Conservation (phyloP, 2,113 vertebrate species). For the Phyllostomus hastatus region DNA sequence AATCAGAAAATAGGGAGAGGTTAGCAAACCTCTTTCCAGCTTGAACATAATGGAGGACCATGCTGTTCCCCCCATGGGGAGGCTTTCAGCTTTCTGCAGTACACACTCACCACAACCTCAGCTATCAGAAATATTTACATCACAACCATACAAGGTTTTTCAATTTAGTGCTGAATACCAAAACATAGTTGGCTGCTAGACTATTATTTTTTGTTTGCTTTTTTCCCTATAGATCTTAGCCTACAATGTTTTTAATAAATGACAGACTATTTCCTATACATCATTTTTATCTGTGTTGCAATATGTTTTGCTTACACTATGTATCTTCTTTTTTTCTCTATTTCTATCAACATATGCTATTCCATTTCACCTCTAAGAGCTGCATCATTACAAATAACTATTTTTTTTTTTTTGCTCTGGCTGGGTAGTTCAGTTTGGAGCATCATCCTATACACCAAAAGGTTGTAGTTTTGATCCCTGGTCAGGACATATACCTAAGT, state of each 20-base stretch:
- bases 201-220: neutral
- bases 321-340: neutral
- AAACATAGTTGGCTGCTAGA: neutral
- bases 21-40: neutral
- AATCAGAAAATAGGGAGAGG: neutral
- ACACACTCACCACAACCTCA: neutral
- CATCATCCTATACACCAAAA: no score
- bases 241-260: neutral
- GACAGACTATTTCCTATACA: neutral
- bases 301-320: slow-evolving; percentile 7
- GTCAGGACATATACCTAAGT: no score
- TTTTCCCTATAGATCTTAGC: neutral
- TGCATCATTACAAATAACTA: neutral
- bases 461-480: no score
- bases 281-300: neutral
- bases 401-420: neutral
- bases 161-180: neutral
- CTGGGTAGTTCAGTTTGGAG: no score
- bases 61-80: neutral
- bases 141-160: neutral
- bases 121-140: neutral
- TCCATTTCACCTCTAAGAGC: slow-evolving; percentile 23
- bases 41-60: fast-evolving
- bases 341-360: neutral
- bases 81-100: neutral